phyloP scores from a whole-genome alignment of 2,797 vertebrate genomes.

The Pseudochirops cupreus region DNA sequence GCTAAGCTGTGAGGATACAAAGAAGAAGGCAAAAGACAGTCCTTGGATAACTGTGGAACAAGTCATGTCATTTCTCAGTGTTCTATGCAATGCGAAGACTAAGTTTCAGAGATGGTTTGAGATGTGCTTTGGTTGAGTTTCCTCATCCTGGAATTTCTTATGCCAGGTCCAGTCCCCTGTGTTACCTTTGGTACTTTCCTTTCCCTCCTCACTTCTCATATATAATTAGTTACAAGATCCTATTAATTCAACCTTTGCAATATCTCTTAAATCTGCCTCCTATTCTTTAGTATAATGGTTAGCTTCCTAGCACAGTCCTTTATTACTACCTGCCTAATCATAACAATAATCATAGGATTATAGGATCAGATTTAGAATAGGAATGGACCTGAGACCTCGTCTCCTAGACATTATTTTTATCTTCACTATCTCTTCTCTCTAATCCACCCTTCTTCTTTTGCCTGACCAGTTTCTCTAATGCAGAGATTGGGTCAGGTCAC shows the following conservation, averaged over 20 bases:
- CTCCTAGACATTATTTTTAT: background rate
- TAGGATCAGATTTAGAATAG: background rate
- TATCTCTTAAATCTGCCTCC: background rate
- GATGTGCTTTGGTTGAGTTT: background rate
- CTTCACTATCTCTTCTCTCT: background rate
- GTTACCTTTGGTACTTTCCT: background rate
- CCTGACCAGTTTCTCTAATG: background rate
- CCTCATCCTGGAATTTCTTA: background rate
- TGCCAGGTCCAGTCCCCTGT: background rate
- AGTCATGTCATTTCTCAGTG: background rate
- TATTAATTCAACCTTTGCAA: background rate
- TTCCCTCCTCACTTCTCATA: background rate
- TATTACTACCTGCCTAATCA: background rate
- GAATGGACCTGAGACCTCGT: background rate
- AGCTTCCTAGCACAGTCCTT: background rate
- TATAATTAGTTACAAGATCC: background rate
- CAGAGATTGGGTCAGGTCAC: background rate
- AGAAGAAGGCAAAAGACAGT: background rate
- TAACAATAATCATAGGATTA: background rate
- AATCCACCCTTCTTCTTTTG: background rate
- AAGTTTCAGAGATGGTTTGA: background rate
- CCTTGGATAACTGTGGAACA: background rate
- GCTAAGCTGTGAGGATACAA: background rate
- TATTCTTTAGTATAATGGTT: background rate
- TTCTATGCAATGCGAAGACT: background rate